Conservation (phyloP, 1,140 invertebrate genomes). For the Atta cephalotes region DNA sequence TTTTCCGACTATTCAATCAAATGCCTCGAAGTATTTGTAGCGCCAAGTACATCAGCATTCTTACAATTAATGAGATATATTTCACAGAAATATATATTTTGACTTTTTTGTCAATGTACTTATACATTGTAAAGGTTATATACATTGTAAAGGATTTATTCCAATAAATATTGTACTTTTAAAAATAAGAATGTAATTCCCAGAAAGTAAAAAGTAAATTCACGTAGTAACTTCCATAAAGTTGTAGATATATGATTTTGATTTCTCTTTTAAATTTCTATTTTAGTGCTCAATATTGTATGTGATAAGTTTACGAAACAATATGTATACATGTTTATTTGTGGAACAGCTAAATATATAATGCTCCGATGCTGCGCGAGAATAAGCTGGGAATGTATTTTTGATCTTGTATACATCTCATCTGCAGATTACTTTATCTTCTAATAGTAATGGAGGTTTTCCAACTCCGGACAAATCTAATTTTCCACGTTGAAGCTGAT, state of each 20-base stretch:
- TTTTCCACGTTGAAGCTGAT: constrained; percentile 68
- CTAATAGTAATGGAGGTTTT: constrained; percentile 75
- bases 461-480: constrained; percentile 76
- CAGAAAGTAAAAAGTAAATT: no score
- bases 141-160: no score
- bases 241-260: neutral
- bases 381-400: constrained; percentile 45
- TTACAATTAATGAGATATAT: no score
- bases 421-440: constrained; percentile 70
- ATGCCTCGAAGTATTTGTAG: no score
- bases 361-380: neutral
- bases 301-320: constrained; percentile 6
- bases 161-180: no score
- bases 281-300: neutral
- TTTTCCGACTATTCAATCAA: no score
- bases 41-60: no score
- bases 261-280: neutral
- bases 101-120: no score
- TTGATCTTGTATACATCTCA: constrained; percentile 62
- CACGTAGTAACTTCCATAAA: neutral
- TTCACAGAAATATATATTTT: no score
- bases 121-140: no score
- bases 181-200: no score
- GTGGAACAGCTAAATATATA: neutral
- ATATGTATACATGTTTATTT: constrained; percentile 10